A percentile compares a stretch with the other conserved stretches of the same genome.
These are phyloP conservation scores for Sturnira hondurensis DNA, from an alignment of 2,113 vertebrate species.

Conservation along the genomic window DNA sequence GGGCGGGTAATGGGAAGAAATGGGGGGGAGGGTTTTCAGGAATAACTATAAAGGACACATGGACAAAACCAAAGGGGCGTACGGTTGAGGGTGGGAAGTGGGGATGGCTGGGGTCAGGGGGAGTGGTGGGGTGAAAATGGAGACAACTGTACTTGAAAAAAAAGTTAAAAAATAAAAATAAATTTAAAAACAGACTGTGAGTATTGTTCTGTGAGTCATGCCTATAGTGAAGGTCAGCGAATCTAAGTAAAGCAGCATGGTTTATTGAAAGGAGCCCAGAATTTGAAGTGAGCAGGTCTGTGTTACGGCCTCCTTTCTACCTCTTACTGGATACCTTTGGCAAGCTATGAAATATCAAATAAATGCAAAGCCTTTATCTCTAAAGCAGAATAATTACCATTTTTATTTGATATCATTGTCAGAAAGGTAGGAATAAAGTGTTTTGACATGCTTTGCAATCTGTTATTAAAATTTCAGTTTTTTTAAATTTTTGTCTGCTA, in stretches of 20 bases:
- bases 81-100: too few species aligned
- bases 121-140: too few species aligned
- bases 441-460: not conserved
- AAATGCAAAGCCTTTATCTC: not conserved
- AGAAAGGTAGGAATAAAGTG: not conserved
- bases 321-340: not conserved
- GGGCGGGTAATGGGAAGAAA: too few species aligned
- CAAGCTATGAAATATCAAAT: not conserved
- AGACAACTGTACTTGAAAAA: too few species aligned
- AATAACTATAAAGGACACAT: too few species aligned
- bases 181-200: not conserved
- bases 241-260: not conserved
- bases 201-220: not conserved
- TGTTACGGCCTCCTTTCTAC: not conserved
- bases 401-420: not conserved
- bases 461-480: not conserved
- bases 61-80: too few species aligned
- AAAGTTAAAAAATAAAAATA: too few species aligned
- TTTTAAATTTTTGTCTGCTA: not conserved
- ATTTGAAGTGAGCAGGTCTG: not conserved
- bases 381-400: not conserved
- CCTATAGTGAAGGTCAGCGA: not conserved
- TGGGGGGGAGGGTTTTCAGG: too few species aligned
- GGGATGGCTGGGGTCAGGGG: too few species aligned
- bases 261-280: not conserved